Evolutionary conservation across 2,113 vertebrate species (phyloP).

Genomic region (human (Homo sapiens)): GRCh38 chr7:149229001-149229500

Average conservation of each 20-base stretch:
- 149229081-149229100: not conserved
- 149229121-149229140: not conserved
- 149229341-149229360: not conserved
- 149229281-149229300: not conserved
- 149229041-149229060: too few relatives aligned
- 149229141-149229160: not conserved
- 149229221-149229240: not conserved
- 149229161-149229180: not conserved
- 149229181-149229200: not conserved
- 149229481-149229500: not conserved
- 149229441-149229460: too few relatives aligned
- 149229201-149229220: too few relatives aligned
- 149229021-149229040: not conserved
- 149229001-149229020: not conserved
- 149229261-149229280: not conserved
- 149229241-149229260: not conserved
- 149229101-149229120: not conserved
- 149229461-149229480: not conserved
- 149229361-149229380: not conserved
- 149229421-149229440: not conserved
- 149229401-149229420: not conserved
- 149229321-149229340: not conserved
- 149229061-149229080: too few relatives aligned
- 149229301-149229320: not conserved
- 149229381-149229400: not conserved